Percentiles rank a stretch among this genome's conserved stretches.
Conservation (phyloP, 2,113 vertebrate species). For the Cheirogaleus medius region DNA sequence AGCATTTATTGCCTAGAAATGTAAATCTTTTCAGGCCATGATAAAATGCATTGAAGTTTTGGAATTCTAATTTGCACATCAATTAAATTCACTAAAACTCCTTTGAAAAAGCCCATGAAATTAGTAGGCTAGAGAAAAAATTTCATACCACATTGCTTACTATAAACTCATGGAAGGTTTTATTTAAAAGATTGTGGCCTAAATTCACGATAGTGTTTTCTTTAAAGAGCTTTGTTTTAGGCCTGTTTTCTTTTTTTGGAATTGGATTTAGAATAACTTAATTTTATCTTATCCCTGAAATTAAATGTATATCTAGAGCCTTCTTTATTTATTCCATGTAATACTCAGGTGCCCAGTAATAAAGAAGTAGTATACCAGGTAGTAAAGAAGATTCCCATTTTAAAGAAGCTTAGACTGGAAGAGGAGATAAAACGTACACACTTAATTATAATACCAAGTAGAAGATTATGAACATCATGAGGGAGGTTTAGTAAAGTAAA, state of each 20-base stretch:
- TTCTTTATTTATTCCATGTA: not conserved
- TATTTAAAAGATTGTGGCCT: not conserved
- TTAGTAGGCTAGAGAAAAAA: not conserved
- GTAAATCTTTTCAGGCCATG: slow-evolving; percentile 39
- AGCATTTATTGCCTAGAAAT: slow-evolving; percentile 33
- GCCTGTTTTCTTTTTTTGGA: not conserved
- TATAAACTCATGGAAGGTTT: slow-evolving; percentile 25
- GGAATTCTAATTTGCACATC: slow-evolving; percentile 17
- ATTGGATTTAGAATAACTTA: slow-evolving; percentile 37
- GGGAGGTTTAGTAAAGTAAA: not conserved
- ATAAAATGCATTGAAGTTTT: not conserved
- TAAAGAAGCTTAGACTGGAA: not conserved
- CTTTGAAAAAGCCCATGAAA: not conserved
- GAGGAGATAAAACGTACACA: not conserved
- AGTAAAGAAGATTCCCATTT: slow-evolving; percentile 7
- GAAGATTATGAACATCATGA: not conserved
- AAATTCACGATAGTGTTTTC: not conserved
- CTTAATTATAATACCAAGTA: not conserved
- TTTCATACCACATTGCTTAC: not conserved
- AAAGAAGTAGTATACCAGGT: not conserved
- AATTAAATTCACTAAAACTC: not conserved
- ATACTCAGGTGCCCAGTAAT: not conserved
- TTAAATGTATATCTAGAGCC: not conserved
- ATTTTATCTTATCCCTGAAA: not conserved
- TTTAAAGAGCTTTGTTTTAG: not conserved